phyloP scores from a whole-genome alignment of 2,888 invertebrate genomes.

The Neocrepidodera transversa region DNA sequence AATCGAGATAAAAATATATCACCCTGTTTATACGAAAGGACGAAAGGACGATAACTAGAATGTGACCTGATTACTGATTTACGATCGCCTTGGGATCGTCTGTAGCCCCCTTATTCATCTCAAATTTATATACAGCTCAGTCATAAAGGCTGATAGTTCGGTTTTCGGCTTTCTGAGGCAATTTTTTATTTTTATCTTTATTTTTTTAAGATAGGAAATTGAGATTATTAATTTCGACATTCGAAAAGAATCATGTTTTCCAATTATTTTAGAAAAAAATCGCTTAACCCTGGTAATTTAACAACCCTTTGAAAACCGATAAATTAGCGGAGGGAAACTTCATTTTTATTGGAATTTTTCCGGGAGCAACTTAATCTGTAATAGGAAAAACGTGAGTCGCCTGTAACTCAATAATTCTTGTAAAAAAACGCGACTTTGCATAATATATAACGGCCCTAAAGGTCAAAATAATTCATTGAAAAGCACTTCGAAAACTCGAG shows the following conservation, averaged over 20 bases:
- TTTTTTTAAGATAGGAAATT: slow-evolving; percentile 8
- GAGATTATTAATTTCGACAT: slow-evolving; percentile 20
- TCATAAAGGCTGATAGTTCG: slow-evolving; percentile 42
- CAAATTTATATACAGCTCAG: slow-evolving; percentile 43
- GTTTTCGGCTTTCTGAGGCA: slow-evolving; percentile 24
- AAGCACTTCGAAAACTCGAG: slow-evolving; percentile 57
- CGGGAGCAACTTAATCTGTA: slow-evolving; percentile 45
- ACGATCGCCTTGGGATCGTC: slow-evolving; percentile 51
- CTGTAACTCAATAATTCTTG: slow-evolving; percentile 43
- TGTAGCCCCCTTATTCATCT: slow-evolving; percentile 53
- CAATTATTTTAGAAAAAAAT: no score
- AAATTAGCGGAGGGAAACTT: slow-evolving; percentile 1
- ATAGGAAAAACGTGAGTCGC: slow-evolving; percentile 46
- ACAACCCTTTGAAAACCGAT: slow-evolving; percentile 6
- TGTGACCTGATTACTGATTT: slow-evolving; percentile 56
- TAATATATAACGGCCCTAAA: slow-evolving; percentile 55
- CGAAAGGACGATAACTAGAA: slow-evolving; percentile 53
- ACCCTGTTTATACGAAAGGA: slow-evolving; percentile 45
- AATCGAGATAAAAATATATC: background rate
- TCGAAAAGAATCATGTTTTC: no score
- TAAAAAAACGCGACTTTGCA: slow-evolving; percentile 44
- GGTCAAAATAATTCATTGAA: slow-evolving; percentile 59
- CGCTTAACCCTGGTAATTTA: background rate
- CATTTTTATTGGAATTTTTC: slow-evolving; percentile 8
- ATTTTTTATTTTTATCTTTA: slow-evolving; percentile 35